Evolutionary conservation across 2,113 vertebrate genomes (phyloP).

Genomic region (Macheiramphus alcinus): DNA sequence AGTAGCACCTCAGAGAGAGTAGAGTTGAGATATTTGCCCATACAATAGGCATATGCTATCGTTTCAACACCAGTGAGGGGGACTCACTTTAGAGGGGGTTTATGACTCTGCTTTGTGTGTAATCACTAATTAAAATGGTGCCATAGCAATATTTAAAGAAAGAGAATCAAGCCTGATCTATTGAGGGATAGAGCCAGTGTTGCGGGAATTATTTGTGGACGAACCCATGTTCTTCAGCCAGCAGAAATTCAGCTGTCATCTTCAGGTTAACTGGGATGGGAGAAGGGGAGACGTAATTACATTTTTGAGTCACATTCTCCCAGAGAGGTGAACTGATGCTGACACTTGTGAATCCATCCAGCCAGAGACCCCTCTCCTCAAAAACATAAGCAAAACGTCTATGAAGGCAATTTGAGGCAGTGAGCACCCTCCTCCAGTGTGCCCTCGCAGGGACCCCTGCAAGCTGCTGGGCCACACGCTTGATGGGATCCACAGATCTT

Average conservation of each 20-base stretch:
- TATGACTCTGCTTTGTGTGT: slow-evolving; percentile 15
- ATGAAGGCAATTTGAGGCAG: not conserved
- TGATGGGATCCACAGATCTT: not conserved
- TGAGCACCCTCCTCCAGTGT: not conserved
- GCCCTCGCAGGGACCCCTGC: not conserved
- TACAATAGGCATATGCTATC: not conserved
- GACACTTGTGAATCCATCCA: not conserved
- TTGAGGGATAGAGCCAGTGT: not conserved
- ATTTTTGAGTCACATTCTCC: not conserved
- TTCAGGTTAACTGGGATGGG: not conserved
- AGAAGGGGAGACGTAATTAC: not conserved
- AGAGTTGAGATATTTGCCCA: not conserved
- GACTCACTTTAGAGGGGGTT: not conserved
- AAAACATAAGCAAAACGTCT: not conserved
- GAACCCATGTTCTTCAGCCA: not conserved
- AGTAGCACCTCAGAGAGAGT: slow-evolving; percentile 46
- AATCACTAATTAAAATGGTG: slow-evolving; percentile 45
- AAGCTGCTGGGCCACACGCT: not conserved
- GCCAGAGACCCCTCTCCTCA: not conserved
- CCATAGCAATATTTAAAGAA: slow-evolving; percentile 17
- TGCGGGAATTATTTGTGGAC: not conserved
- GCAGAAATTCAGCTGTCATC: not conserved
- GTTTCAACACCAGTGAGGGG: not conserved
- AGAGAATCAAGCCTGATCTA: not conserved
- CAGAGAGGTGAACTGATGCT: not conserved